Conservation (phyloP, 2,797 vertebrate genomes). For the Urocyon cinereoargenteus region DNA sequence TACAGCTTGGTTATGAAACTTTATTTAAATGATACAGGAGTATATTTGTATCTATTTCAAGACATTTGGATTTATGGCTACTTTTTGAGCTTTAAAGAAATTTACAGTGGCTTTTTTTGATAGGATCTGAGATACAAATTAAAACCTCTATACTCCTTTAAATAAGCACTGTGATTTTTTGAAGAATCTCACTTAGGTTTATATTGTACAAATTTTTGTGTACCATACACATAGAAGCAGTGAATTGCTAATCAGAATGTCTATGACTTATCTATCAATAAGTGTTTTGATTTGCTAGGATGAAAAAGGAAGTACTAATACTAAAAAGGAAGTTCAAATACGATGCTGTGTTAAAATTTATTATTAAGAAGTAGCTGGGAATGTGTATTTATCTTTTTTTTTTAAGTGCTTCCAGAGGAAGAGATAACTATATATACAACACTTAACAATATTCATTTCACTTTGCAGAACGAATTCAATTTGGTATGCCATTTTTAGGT, state of each 20-base stretch:
- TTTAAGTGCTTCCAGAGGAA: neutral
- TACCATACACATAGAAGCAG: neutral
- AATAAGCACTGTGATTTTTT: neutral
- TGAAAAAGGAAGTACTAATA: neutral
- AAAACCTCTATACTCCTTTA: neutral
- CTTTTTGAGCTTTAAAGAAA: neutral
- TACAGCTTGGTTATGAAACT: slow-evolving; percentile 19
- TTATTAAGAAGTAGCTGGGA: neutral
- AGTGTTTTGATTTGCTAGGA: neutral
- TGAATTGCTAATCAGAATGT: slow-evolving; percentile 1
- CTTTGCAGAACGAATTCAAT: neutral
- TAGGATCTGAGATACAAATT: neutral
- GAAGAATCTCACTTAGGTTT: neutral
- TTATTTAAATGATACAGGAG: neutral
- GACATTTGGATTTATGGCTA: slow-evolving; percentile 14
- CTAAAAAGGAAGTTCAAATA: no score
- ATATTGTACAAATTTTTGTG: neutral
- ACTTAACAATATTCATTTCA: neutral
- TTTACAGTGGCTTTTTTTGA: neutral
- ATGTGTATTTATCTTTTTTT: neutral
- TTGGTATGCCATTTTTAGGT: neutral
- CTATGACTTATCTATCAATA: neutral
- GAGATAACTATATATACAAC: neutral
- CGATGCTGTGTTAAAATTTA: neutral
- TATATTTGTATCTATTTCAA: slow-evolving; percentile 27